These are phyloP conservation scores for Azorinus chamasolen DNA, from an alignment of 2,888 invertebrate species.

Conservation along the genomic window DNA sequence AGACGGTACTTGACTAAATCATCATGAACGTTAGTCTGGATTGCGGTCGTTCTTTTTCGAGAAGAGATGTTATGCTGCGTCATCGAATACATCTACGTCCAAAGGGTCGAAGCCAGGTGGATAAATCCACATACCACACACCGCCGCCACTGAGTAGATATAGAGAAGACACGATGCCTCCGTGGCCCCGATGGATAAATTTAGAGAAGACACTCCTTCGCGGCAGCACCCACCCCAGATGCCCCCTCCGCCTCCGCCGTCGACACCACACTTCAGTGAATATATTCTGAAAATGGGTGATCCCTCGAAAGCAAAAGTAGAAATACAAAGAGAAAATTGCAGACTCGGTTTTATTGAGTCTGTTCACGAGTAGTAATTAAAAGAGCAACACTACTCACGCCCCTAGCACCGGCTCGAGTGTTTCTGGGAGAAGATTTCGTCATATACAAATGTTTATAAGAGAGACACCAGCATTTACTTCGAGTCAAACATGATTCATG, in stretches of 20 bases:
- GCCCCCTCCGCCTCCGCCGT: slow-evolving; percentile 16
- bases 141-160: slow-evolving; percentile 20
- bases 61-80: slow-evolving; percentile 7
- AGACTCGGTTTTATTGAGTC: too few relatives aligned
- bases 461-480: not conserved
- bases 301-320: too few relatives aligned
- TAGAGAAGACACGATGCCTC: slow-evolving; percentile 6
- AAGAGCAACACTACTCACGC: too few relatives aligned
- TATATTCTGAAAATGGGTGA: too few relatives aligned
- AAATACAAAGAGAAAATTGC: slow-evolving; percentile 10
- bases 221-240: not conserved
- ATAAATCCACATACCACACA: not conserved
- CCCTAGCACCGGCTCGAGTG: slow-evolving; percentile 31
- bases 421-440: slow-evolving; percentile 21
- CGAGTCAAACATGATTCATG: not conserved
- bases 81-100: not conserved
- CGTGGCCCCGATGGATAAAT: too few relatives aligned
- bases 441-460: slow-evolving; percentile 14
- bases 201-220: not conserved
- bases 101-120: slow-evolving; percentile 2
- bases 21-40: slow-evolving; percentile 6
- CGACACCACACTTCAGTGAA: too few relatives aligned
- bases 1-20: too few relatives aligned
- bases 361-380: too few relatives aligned
- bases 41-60: not conserved